phyloP scores from a whole-genome alignment of 2,888 invertebrate genomes.

The Amblyjoppa fuscipennis region DNA sequence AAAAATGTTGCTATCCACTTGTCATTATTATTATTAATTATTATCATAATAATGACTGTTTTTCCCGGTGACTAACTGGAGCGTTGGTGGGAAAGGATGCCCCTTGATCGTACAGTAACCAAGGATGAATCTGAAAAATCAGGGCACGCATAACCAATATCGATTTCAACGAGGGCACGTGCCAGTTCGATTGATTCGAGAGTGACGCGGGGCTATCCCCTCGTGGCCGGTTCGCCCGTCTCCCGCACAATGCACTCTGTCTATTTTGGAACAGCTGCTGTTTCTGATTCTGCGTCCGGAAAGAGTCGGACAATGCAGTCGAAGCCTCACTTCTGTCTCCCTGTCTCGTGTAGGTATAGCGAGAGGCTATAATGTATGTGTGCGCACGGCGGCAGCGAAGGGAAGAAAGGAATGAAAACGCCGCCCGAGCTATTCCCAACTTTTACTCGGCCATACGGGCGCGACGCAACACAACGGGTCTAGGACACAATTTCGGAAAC shows the following conservation, averaged over 20 bases:
- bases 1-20: too few relatives aligned
- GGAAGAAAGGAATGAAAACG: neutral
- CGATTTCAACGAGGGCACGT: constrained; percentile 49
- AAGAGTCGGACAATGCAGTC: constrained; percentile 35
- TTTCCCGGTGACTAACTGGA: too few relatives aligned
- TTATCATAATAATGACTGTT: too few relatives aligned
- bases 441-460: neutral
- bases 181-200: constrained; percentile 52
- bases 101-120: neutral
- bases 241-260: constrained; percentile 58
- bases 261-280: constrained; percentile 62
- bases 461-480: neutral
- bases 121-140: constrained; percentile 39
- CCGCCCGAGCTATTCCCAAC: neutral
- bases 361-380: neutral
- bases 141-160: neutral
- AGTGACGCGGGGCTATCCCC: constrained; percentile 1
- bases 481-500: constrained; percentile 1
- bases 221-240: constrained; percentile 15
- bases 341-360: neutral
- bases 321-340: constrained; percentile 24
- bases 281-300: constrained; percentile 44
- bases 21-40: too few relatives aligned
- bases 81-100: too few relatives aligned
- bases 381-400: neutral